Percentiles rank a stretch among this genome's conserved stretches.
These are phyloP conservation scores for Mamestra configurata DNA, from an alignment of 1,140 invertebrate genomes.

Conservation along the genomic window DNA sequence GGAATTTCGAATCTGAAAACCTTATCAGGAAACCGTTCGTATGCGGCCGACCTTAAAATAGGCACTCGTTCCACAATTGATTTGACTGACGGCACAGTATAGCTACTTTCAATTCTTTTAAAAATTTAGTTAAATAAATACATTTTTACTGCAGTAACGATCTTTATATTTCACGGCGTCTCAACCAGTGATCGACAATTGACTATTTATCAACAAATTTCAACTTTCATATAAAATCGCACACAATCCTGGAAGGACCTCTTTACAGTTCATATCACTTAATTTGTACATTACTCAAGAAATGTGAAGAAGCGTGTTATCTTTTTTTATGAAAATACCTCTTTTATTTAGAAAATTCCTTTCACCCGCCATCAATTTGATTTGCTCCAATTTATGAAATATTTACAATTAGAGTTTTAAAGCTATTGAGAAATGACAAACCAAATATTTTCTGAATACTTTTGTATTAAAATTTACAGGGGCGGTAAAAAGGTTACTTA, in stretches of 20 bases:
- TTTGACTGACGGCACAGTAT: too few species aligned
- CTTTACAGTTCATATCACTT: constrained; percentile 46
- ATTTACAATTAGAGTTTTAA: constrained; percentile 24
- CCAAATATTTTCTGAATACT: constrained; percentile 3
- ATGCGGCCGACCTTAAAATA: neutral
- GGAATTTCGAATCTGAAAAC: too few species aligned
- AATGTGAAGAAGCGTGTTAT: constrained; percentile 14
- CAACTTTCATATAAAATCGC: constrained; percentile 40
- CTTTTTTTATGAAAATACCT: constrained; percentile 7
- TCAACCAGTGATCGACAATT: constrained; percentile 33
- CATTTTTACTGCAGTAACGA: constrained; percentile 1
- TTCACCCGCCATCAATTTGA: neutral
- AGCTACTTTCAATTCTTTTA: too few species aligned
- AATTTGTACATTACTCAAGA: constrained; percentile 48
- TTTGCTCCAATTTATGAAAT: constrained; percentile 8
- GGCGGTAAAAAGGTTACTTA: neutral
- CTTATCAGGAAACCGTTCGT: too few species aligned
- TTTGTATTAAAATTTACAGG: neutral
- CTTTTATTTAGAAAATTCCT: neutral
- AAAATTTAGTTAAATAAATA: too few species aligned
- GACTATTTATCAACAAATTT: constrained; percentile 44
- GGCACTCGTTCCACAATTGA: neutral
- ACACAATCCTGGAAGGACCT: constrained; percentile 26
- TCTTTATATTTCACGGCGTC: constrained; percentile 27
- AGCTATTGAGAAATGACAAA: neutral